A percentile compares a stretch with the other conserved stretches of the same genome.
Evolutionary conservation across 1,140 invertebrate genomes (phyloP).

Genomic region (Cydia strobilella): DNA sequence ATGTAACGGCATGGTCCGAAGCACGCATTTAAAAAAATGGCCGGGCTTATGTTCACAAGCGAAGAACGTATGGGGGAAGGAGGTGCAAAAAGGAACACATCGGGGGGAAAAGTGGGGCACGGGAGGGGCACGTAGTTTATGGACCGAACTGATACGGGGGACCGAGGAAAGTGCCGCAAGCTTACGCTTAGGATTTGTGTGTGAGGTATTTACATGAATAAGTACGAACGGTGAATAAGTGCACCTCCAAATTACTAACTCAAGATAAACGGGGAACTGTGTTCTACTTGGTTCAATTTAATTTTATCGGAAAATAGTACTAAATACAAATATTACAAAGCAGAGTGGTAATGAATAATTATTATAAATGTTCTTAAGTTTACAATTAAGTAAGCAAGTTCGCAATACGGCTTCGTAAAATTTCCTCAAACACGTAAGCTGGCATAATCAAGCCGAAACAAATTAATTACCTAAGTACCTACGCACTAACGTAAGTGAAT

Average conservation of each 20-base stretch:
- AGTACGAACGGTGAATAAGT: conserved; percentile 44
- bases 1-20: conserved; percentile 56
- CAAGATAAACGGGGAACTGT: not conserved
- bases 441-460: conserved; percentile 34
- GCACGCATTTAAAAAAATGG: conserved; percentile 75
- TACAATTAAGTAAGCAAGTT: not conserved
- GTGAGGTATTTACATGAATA: conserved; percentile 60
- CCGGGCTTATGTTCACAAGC: conserved; percentile 63
- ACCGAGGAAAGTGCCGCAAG: conserved; percentile 67
- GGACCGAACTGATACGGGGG: conserved; percentile 73
- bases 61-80: conserved; percentile 51
- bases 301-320: too few species aligned
- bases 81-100: conserved; percentile 37
- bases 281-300: not conserved
- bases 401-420: not conserved
- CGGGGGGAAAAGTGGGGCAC: conserved; percentile 36
- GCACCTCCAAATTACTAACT: not conserved
- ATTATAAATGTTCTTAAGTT: not conserved
- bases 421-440: not conserved
- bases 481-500: conserved; percentile 29
- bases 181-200: conserved; percentile 72
- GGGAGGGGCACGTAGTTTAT: conserved; percentile 61
- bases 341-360: not conserved
- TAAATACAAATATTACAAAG: conserved; percentile 37
- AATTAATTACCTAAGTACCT: conserved; percentile 35